phyloP scores from a whole-genome alignment of 2,113 vertebrate genomes.

The Smithornis capensis region DNA sequence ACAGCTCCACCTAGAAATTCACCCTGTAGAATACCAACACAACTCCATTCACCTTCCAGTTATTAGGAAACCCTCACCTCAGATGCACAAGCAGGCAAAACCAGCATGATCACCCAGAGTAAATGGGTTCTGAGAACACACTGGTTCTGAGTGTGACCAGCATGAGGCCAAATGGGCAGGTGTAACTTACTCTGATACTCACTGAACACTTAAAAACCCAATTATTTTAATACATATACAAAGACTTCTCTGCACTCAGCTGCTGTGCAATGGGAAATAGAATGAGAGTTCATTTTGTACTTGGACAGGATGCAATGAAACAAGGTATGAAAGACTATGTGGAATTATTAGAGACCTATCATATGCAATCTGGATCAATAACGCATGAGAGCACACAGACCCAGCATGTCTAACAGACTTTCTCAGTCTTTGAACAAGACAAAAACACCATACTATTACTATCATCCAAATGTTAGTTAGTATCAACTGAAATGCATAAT shows the following conservation, averaged over 20 bases:
- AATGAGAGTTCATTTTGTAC: background rate
- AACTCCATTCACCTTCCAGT: background rate
- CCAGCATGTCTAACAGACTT: background rate
- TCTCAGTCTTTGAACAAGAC: background rate
- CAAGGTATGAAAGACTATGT: background rate
- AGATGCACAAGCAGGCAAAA: background rate
- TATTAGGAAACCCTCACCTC: background rate
- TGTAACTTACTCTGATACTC: background rate
- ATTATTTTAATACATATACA: background rate
- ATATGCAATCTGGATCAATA: background rate
- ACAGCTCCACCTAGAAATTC: background rate
- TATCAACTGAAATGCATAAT: background rate
- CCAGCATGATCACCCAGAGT: background rate
- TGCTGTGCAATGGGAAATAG: background rate
- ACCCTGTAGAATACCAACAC: background rate
- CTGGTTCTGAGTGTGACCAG: too few relatives aligned
- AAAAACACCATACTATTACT: background rate
- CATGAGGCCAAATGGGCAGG: background rate
- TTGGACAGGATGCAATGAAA: background rate
- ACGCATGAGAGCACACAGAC: background rate
- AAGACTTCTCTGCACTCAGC: background rate
- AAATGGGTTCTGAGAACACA: background rate
- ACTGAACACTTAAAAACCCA: background rate
- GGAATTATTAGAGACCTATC: background rate
- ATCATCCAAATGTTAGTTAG: background rate